These are phyloP conservation scores for Bradypodion ventrale DNA, from an alignment of 2,797 vertebrate genomes.

Conservation along the genomic window DNA sequence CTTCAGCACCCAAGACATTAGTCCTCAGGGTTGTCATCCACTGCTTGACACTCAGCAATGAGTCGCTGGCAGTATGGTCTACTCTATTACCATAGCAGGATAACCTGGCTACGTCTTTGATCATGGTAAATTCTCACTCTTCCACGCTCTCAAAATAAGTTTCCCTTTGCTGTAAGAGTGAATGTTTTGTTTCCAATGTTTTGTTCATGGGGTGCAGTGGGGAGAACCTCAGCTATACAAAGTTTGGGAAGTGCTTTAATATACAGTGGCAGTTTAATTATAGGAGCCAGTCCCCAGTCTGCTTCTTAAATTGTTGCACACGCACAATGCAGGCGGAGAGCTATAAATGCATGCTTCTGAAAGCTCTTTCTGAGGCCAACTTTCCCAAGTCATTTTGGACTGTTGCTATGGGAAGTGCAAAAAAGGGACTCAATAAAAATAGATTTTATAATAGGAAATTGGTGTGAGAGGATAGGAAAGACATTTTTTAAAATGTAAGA, in stretches of 20 bases:
- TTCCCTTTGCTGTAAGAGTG: neutral
- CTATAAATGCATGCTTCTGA: conserved; percentile 20
- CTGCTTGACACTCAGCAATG: too few relatives aligned
- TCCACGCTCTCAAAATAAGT: too few relatives aligned
- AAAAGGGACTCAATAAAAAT: conserved; percentile 6
- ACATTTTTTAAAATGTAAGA: neutral
- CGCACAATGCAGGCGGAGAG: neutral
- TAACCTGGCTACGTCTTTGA: too few relatives aligned
- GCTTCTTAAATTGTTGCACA: conserved; percentile 6
- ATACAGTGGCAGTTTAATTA: conserved; percentile 15
- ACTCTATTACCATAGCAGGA: too few relatives aligned
- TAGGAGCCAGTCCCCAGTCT: neutral
- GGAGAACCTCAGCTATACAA: neutral
- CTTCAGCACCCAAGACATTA: too few relatives aligned
- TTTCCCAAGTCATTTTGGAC: neutral
- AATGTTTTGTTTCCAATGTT: neutral
- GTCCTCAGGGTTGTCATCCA: too few relatives aligned
- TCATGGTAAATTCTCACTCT: neutral
- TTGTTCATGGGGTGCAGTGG: neutral
- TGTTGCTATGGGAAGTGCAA: conserved; percentile 15
- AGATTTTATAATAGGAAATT: neutral
- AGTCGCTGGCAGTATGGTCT: too few relatives aligned
- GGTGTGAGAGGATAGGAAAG: too few relatives aligned
- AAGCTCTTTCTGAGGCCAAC: neutral
- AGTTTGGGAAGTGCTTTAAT: conserved; percentile 10